phyloP scores from a whole-genome alignment of 2,113 vertebrate species.

The Petromus typicus region DNA sequence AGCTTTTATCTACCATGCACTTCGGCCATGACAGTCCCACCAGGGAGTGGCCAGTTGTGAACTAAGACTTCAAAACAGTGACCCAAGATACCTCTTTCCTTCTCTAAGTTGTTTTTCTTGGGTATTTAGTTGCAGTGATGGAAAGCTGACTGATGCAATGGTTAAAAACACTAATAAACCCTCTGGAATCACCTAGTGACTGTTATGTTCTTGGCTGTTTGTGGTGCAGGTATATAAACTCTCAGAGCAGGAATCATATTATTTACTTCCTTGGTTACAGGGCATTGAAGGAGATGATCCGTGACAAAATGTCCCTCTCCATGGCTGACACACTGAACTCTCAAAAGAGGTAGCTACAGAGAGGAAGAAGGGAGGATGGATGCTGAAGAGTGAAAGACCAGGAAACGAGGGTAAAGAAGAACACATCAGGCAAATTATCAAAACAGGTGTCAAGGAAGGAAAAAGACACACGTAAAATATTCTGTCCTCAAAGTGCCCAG shows the following conservation, averaged over 20 bases:
- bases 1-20: background rate
- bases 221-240: background rate
- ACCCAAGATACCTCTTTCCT: background rate
- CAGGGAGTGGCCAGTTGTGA: background rate
- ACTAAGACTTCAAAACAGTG: background rate
- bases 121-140: background rate
- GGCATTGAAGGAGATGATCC: background rate
- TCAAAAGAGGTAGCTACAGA: background rate
- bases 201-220: background rate
- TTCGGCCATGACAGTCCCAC: background rate
- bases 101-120: background rate
- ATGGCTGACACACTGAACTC: background rate
- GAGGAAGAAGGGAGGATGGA: background rate
- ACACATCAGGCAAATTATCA: background rate
- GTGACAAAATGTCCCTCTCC: background rate
- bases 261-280: background rate
- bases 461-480: background rate
- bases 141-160: background rate
- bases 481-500: background rate
- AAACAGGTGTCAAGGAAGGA: background rate
- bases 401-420: background rate
- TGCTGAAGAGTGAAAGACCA: background rate
- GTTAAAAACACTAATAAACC: background rate
- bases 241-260: background rate
- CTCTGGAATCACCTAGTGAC: background rate